Conservation (phyloP, 2,888 invertebrate genomes). For the Halictus quadricinctus region DNA sequence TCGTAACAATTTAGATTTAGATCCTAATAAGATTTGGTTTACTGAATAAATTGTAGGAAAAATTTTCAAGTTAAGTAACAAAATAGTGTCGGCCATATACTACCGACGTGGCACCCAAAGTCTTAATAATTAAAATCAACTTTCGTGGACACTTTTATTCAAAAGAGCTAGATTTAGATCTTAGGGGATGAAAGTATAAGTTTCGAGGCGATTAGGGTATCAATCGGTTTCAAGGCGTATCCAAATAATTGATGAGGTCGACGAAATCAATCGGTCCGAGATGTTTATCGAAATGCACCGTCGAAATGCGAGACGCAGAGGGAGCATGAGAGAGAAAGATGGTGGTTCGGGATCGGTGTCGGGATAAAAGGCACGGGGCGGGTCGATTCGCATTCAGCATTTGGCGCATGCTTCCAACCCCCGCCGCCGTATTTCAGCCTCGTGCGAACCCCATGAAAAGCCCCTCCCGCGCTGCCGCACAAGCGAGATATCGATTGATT, state of each 20-base stretch:
- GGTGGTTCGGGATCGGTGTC: conserved; percentile 56
- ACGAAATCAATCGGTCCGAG: conserved; percentile 57
- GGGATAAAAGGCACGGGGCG: conserved; percentile 75
- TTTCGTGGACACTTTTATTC: background rate
- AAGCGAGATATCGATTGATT: conserved; percentile 81
- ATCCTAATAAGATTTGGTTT: background rate
- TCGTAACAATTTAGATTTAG: no score
- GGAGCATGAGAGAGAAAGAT: conserved; percentile 45
- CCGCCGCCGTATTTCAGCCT: conserved; percentile 59
- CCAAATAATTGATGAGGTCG: conserved; percentile 45
- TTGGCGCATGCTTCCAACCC: conserved; percentile 78
- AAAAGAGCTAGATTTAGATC: no score
- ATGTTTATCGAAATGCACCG: conserved; percentile 55
- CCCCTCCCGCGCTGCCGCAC: conserved; percentile 69
- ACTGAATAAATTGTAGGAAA: background rate
- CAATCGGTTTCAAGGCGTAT: conserved; percentile 19
- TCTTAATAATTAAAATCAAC: background rate
- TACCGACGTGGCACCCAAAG: no score
- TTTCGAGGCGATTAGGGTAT: background rate
- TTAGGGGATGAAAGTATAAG: background rate
- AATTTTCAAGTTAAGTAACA: background rate
- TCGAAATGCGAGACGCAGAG: background rate
- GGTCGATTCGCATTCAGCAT: conserved; percentile 77
- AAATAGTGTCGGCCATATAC: background rate
- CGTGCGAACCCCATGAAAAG: conserved; percentile 67